phyloP scores from a whole-genome alignment of 1,140 invertebrate species.

The Macrobrachium rosenbergii region DNA sequence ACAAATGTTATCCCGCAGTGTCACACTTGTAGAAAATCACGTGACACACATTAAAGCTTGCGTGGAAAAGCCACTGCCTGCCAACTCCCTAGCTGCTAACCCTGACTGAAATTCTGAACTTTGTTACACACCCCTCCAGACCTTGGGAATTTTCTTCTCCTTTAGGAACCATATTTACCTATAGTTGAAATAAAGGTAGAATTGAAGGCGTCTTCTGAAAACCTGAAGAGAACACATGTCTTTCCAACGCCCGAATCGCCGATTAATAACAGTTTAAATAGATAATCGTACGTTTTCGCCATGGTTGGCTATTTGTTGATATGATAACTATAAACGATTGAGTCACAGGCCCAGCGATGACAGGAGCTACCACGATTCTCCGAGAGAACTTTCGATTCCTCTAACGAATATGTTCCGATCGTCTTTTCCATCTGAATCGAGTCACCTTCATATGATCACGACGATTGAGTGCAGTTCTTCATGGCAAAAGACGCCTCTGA shows the following conservation, averaged over 20 bases:
- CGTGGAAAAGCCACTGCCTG: too few relatives aligned
- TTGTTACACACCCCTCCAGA: slow-evolving; percentile 31
- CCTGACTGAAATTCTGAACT: too few relatives aligned
- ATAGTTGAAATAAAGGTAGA: slow-evolving; percentile 99
- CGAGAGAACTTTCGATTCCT: too few relatives aligned
- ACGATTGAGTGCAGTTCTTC: too few relatives aligned
- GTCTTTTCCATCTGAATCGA: too few relatives aligned
- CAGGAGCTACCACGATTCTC: not conserved
- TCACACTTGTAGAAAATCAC: too few relatives aligned
- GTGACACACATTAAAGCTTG: too few relatives aligned
- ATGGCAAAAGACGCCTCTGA: too few relatives aligned
- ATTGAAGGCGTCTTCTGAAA: slow-evolving; percentile 98
- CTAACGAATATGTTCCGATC: too few relatives aligned
- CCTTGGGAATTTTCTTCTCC: not conserved
- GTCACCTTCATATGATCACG: too few relatives aligned
- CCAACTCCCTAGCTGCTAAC: too few relatives aligned
- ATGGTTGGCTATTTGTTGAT: slow-evolving; percentile 63
- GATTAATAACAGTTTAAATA: slow-evolving; percentile 98
- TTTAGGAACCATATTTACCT: slow-evolving; percentile 76
- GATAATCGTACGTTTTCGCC: slow-evolving; percentile 93
- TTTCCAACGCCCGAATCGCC: slow-evolving; percentile 99
- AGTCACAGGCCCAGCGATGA: not conserved
- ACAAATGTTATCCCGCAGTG: not conserved
- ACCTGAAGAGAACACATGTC: slow-evolving; percentile 97
- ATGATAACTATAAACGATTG: slow-evolving; percentile 38